phyloP scores from a whole-genome alignment of 2,888 invertebrate species.

The Caenorhabditis zanzibari region DNA sequence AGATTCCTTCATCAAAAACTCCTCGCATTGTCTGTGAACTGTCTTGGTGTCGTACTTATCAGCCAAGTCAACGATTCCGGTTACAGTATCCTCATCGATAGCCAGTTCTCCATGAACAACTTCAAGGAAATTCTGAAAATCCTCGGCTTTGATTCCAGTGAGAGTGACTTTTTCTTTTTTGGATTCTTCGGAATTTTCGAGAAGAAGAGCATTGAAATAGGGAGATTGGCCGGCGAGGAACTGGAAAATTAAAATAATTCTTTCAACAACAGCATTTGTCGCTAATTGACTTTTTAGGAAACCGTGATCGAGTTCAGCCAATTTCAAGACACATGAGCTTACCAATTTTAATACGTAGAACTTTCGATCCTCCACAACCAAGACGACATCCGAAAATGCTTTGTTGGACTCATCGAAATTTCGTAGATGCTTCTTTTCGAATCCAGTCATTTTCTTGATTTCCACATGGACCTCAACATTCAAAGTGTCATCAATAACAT shows the following conservation, averaged over 20 bases:
- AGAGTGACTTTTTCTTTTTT: background rate
- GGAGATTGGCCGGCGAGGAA: constrained; percentile 1
- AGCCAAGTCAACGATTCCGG: no score
- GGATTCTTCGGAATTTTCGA: background rate
- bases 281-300: no score
- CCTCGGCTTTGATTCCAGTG: background rate
- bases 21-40: no score
- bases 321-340: background rate
- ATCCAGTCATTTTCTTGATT: background rate
- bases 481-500: background rate
- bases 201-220: background rate
- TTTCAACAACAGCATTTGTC: no score
- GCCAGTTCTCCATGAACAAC: background rate
- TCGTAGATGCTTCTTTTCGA: background rate
- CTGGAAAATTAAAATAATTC: background rate
- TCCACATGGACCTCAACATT: background rate
- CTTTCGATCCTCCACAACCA: constrained; percentile 1
- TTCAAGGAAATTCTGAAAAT: constrained; percentile 16
- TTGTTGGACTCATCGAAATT: background rate
- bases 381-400: background rate
- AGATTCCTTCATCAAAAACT: no score
- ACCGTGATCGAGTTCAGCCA: no score
- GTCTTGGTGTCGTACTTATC: no score
- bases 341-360: background rate
- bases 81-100: constrained; percentile 1